Evolutionary conservation across 1,140 invertebrate species (phyloP), one percentile per base, ranked within the genome.

Genomic region (Trichogramma pretiosum): DNA sequence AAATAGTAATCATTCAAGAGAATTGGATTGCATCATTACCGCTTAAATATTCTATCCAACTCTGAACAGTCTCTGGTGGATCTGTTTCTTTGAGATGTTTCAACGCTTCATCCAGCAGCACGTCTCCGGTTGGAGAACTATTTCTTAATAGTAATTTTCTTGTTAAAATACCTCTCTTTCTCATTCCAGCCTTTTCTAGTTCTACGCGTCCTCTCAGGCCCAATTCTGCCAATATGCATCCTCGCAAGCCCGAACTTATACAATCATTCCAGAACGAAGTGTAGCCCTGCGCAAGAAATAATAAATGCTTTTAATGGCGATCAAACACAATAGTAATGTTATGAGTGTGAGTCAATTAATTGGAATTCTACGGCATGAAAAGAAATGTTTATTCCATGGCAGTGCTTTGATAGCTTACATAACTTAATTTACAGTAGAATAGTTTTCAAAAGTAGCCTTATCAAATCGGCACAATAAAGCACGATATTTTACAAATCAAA

Each of bases 181-280:
- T 77, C 87, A 98, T 93, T 30, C 95, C 94, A 63, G 89, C 87
- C 64, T 90, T 89, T 74, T 99, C 97, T 50, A 99, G 74, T 75
- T 98, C 95, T 45, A 99, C 83, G 53, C 95, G 81, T 18, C 93
- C 93, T 59, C 95, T 77, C 37, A 99, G 73, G 8, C 89, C 91
- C 47, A 99, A 76, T 74, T 99, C 97, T 55, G 98, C 95, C 48
- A 99, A 75, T 64, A 99, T 99, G 72, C 95, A 99, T 48, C 97
- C 96, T 62, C 97, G 79, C 38, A 99, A 76, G 16, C 97, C 97
- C 58, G 93, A 95, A 56, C 95, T 99, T 80, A 99, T 99, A 72
- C 94, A 99, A 72, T 99, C 97, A 76, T 99, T 99, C 97, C 97
- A 99, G 75, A 99, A 99, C 32, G 96, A 99, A 62, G 96, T 99